These are phyloP conservation scores for Leptothorax acervorum DNA, from an alignment of 2,888 invertebrate genomes.

Conservation along the genomic window DNA sequence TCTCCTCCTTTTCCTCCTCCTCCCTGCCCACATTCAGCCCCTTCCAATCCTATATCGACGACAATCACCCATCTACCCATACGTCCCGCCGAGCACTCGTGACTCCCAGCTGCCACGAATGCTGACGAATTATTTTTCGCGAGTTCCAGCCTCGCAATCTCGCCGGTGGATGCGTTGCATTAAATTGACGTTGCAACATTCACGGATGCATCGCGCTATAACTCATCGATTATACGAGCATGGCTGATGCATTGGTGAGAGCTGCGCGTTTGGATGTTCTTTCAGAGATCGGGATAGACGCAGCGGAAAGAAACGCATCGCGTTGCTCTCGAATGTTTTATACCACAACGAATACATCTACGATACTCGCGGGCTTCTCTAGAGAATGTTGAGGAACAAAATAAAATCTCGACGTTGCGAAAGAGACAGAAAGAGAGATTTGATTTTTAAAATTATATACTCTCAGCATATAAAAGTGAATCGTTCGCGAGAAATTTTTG, in stretches of 20 bases:
- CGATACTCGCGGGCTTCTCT: constrained; percentile 18
- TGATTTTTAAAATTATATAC: not conserved
- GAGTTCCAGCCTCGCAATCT: constrained; percentile 73
- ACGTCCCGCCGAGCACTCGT: constrained; percentile 52
- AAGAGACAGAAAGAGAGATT: not conserved
- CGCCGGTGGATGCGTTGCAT: constrained; percentile 33
- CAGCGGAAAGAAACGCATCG: constrained; percentile 7
- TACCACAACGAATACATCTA: constrained; percentile 28
- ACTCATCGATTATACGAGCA: constrained; percentile 42
- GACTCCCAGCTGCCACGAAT: constrained; percentile 63
- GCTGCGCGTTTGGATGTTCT: constrained; percentile 12
- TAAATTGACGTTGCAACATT: constrained; percentile 30
- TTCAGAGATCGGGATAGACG: constrained; percentile 8
- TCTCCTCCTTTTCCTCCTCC: constrained; percentile 33
- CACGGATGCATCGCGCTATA: constrained; percentile 7
- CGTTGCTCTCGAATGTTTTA: constrained; percentile 33
- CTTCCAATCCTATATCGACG: constrained; percentile 52
- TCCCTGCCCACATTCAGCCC: constrained; percentile 15
- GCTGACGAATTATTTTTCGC: constrained; percentile 83
- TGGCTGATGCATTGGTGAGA: constrained; percentile 2
- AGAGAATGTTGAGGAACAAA: not conserved
- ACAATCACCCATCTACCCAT: constrained; percentile 70
- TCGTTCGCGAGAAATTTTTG: not conserved
- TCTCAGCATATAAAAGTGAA: not conserved
- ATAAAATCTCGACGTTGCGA: not conserved